Evolutionary conservation across 2,797 vertebrate genomes (phyloP), one percentile per base, ranked within the genome.

Genomic region (Mus caroli): DNA sequence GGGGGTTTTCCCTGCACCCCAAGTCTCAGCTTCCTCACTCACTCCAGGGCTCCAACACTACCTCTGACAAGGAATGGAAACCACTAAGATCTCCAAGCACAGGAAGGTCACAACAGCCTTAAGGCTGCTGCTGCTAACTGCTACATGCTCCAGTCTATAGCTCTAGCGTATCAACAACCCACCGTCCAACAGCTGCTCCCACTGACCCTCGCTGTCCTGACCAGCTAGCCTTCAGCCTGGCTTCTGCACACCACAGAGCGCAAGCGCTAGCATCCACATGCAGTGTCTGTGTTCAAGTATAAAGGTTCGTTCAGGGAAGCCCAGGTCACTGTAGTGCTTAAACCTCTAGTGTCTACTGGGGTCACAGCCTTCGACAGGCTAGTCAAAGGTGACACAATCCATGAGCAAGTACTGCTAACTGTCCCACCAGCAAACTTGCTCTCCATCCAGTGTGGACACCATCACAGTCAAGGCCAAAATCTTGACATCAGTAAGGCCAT

Each of bases 301-400:
- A 40, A 82, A 89, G 62, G 75, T 87, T 60, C 34, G 69, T 34
- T 84, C 80, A 71, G 90, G 83, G 91, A 64, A 87, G n/a, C 6
- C 34, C 40, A 22, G n/a, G 43, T 3, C 37, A 88, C 54, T 67
- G 92, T 94, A 96, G 95, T 96, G 95, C 94, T 88, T 31, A 11
- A 14, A 40, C 34, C 62, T 96, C 88, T 95, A 96, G 95, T 96
- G 94, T 96, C 40, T 78, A 31, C 50, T 40, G 50, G 31, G n/a
- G 79, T 34, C 88, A 67, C 0, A 28, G 15, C 91, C 50, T 12
- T 50, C 9, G n/a, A 82, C 19, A 46, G 52, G 64, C 50, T 28
- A 9, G 56, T 24, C 90, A 87, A n/a, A 0, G 43, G 67, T n/a
- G 71, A 78, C 60, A 58, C 46, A 6, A 1, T 0, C 60, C 6